Evolutionary conservation across 2,113 vertebrate species (phyloP).

Genomic region (Saimiri boliviensis): DNA sequence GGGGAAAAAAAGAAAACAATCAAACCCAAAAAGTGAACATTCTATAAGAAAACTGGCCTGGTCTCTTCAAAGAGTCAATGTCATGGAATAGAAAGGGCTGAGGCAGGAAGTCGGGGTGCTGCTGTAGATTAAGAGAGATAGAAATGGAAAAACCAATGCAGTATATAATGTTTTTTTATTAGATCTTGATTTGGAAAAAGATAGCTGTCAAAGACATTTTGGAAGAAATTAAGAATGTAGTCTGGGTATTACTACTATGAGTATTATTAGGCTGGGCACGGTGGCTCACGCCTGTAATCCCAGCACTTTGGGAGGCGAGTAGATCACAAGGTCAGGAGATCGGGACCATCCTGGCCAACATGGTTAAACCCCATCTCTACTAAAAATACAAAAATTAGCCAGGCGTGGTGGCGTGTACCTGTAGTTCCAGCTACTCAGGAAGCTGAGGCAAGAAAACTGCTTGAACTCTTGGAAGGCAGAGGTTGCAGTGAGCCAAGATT

Average conservation of each 20-base stretch:
- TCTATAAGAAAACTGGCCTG: not conserved
- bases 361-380: not conserved
- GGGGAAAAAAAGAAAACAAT: not conserved
- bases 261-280: not conserved
- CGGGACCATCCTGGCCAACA: not conserved
- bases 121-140: not conserved
- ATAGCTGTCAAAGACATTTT: not conserved
- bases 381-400: not conserved
- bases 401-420: not conserved
- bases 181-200: not conserved
- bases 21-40: not conserved
- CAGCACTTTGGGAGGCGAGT: not conserved
- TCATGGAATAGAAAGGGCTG: not conserved
- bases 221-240: not conserved
- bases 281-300: not conserved
- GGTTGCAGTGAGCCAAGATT: no score
- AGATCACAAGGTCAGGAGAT: not conserved
- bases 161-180: not conserved
- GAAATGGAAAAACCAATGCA: not conserved
- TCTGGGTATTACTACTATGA: not conserved
- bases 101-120: no score
- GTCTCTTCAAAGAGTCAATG: not conserved
- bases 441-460: not conserved
- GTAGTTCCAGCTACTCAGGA: not conserved
- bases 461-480: no score